These are phyloP conservation scores for Rhyzopertha dominica DNA, from an alignment of 1,140 invertebrate species.

Conservation along the genomic window DNA sequence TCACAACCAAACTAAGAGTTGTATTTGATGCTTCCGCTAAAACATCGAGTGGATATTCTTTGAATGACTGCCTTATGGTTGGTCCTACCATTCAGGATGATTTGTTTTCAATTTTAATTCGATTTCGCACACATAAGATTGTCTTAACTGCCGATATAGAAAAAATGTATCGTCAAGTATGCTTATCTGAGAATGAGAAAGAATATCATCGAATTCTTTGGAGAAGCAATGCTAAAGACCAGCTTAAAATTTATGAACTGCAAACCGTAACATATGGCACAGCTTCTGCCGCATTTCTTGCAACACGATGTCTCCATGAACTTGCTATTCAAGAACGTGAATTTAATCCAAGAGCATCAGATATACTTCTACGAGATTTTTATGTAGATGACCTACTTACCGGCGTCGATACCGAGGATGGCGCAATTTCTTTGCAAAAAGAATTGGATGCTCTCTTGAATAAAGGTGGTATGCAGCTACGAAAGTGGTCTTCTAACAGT, in stretches of 20 bases:
- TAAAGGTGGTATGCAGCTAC: conserved; percentile 20
- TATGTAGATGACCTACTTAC: conserved; percentile 48
- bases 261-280: conserved; percentile 42
- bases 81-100: conserved; percentile 33
- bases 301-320: conserved; percentile 32
- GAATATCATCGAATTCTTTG: conserved; percentile 44
- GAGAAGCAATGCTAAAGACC: conserved; percentile 24
- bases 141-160: conserved; percentile 40
- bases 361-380: conserved; percentile 37
- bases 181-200: conserved; percentile 31
- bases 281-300: conserved; percentile 36
- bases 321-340: conserved; percentile 34
- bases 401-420: conserved; percentile 32
- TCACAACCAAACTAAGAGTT: conserved; percentile 41
- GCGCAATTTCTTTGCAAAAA: conserved; percentile 21
- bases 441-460: conserved; percentile 25
- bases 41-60: conserved; percentile 27
- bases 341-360: conserved; percentile 28
- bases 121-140: conserved; percentile 17
- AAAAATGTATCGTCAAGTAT: conserved; percentile 48
- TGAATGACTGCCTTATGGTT: conserved; percentile 31
- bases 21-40: conserved; percentile 44
- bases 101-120: conserved; percentile 29
- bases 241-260: conserved; percentile 29
- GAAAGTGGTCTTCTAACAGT: conserved; percentile 31